Percentiles rank a stretch among this genome's conserved stretches.
phyloP scores from a whole-genome alignment of 2,113 vertebrate genomes.

The Hoplias malabaricus region DNA sequence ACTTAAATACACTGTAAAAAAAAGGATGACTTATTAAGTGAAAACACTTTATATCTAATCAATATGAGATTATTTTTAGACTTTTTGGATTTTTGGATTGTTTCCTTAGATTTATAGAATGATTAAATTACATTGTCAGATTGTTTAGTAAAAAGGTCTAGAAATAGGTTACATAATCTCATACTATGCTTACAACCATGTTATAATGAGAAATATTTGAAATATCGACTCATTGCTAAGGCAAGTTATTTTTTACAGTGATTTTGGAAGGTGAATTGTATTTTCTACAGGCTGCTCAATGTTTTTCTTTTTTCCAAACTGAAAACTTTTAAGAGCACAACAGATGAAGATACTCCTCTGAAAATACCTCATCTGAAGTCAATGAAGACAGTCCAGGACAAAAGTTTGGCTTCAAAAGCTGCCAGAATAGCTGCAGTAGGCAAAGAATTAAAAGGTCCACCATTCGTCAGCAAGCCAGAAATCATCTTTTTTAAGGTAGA shows the following conservation, averaged over 20 bases:
- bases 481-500: slow-evolving; percentile 86
- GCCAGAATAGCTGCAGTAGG: slow-evolving; percentile 64
- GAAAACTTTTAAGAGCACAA: slow-evolving; percentile 2
- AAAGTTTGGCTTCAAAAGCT: slow-evolving; percentile 49
- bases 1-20: too few species aligned
- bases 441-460: slow-evolving; percentile 66
- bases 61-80: too few species aligned
- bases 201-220: too few species aligned
- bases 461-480: slow-evolving; percentile 87
- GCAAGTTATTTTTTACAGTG: neutral
- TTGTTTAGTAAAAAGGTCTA: too few species aligned
- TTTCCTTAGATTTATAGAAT: too few species aligned
- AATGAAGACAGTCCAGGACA: slow-evolving; percentile 53
- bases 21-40: too few species aligned
- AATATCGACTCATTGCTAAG: too few species aligned
- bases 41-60: too few species aligned
- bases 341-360: slow-evolving; percentile 28
- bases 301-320: neutral
- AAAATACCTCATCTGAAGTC: neutral
- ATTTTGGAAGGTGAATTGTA: neutral
- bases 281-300: neutral
- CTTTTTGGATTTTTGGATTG: neutral
- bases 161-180: too few species aligned
- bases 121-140: too few species aligned
- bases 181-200: too few species aligned